Base-by-base conservation (phyloP, 2,113 vertebrate species). In the Regulus satrapa region DNA sequence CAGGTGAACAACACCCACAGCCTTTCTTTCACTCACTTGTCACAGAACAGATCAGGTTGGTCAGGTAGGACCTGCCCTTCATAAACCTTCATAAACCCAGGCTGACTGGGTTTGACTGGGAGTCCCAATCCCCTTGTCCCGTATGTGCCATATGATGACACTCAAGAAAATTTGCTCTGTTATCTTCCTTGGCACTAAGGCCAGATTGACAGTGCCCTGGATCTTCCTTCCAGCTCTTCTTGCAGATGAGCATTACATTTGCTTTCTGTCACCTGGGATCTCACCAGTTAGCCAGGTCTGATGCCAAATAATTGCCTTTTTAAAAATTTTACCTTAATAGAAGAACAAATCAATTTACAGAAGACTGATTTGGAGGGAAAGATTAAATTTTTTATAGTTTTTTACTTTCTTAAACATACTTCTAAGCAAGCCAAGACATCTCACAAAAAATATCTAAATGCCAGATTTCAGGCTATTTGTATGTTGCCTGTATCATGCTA, bases 81-180 rank as follows among this genome's bases (percentile, higher is more conserved):
- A 55, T 15, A 68, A 68, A 25, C 5, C 6, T 51, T 61, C 72
- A 74, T 21, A 56, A 68, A 49, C 8, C 7, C 19, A 8, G 12
- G 20, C 40, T 80, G 85, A 20, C 61, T 56, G 49, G n/a, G n/a
- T n/a, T n/a, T n/a, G n/a, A n/a, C n/a, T n/a, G n/a, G n/a, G n/a
- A n/a, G 13, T 64, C 18, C 55, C 28, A 71, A 4, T 28, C 5
- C 8, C 38, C n/a, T 58, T 29, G 6, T 58, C 36, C 36, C 68
- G 21, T 52, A 41, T 0, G 0, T 43, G 48, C 9, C 2, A 1
- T 1, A 5, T 46, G 12, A 38, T 1, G 1, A 32, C 12, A 29
- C 23, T n/a, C 14, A 52, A 16, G n/a, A 41, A 25, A n/a, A 49
- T 61, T 56, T 81, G 8, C 28, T 61, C 20, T 14, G 11, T 54